Evolutionary conservation across 1,140 invertebrate genomes (phyloP).

Genomic region (Anoplolepis gracilipes): DNA sequence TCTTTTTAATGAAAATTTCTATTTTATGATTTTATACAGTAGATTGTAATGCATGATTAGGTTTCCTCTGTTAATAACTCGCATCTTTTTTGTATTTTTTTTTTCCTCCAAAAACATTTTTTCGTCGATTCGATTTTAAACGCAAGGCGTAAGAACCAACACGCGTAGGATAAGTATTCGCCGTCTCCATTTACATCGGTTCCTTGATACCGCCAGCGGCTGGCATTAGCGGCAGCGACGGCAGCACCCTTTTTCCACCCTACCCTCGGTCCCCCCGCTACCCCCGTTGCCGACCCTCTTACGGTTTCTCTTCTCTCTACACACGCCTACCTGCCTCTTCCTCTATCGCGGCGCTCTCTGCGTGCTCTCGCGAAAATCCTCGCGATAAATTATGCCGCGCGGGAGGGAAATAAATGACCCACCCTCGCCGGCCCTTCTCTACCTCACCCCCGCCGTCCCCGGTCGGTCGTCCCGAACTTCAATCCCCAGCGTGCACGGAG

Average conservation of each 20-base stretch:
- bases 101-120: neutral
- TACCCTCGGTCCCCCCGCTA: neutral
- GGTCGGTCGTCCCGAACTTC: constrained; percentile 74
- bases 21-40: constrained; percentile 1
- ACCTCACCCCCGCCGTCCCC: constrained; percentile 63
- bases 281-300: constrained; percentile 53
- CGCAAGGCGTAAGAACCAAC: constrained; percentile 37
- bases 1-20: neutral
- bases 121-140: constrained; percentile 13
- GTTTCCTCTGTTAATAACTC: neutral
- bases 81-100: neutral
- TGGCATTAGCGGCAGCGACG: constrained; percentile 69
- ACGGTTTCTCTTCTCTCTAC: constrained; percentile 67
- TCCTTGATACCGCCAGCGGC: constrained; percentile 73
- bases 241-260: constrained; percentile 69
- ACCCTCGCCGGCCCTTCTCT: constrained; percentile 81
- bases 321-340: constrained; percentile 68
- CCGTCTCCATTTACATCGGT: constrained; percentile 75
- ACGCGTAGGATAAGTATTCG: constrained; percentile 68
- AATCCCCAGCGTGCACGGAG: constrained; percentile 79
- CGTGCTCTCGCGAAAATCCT: constrained; percentile 86
- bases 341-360: constrained; percentile 78
- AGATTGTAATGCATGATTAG: neutral
- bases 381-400: constrained; percentile 86
- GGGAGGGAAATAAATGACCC: constrained; percentile 86